These are phyloP conservation scores for Sminthurinus signatus DNA, from an alignment of 1,140 invertebrate species.

Conservation along the genomic window DNA sequence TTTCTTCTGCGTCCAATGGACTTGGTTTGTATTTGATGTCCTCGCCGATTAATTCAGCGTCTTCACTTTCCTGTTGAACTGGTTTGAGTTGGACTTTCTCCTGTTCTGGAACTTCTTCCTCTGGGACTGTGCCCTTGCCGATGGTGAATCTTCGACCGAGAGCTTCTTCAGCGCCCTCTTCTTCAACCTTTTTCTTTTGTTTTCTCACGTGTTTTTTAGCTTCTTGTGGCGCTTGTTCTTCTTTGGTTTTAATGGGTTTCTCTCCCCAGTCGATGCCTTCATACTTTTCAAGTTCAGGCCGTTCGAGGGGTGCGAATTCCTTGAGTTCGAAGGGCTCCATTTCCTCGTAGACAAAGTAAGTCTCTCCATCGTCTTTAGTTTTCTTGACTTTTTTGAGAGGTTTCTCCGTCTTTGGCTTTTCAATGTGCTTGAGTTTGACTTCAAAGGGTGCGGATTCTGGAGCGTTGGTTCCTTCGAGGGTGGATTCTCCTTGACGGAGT, in stretches of 20 bases:
- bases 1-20: not conserved
- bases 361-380: not conserved
- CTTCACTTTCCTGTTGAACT: not conserved
- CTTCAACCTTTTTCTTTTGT: not conserved
- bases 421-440: not conserved
- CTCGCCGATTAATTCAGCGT: not conserved
- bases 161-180: not conserved
- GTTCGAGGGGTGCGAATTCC: not conserved
- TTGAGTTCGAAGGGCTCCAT: not conserved
- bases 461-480: not conserved
- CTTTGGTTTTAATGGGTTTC: no score
- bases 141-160: not conserved
- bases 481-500: not conserved
- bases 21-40: not conserved
- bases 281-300: not conserved
- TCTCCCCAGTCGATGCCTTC: conserved; percentile 2
- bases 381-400: not conserved
- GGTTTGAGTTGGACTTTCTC: not conserved
- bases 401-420: not conserved
- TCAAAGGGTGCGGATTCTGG: not conserved
- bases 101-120: not conserved
- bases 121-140: not conserved
- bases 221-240: no score
- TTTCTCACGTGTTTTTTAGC: no score
- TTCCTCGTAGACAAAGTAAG: not conserved